Conservation (phyloP, 2,113 vertebrate genomes). For the Erythrocercus mccallii region DNA sequence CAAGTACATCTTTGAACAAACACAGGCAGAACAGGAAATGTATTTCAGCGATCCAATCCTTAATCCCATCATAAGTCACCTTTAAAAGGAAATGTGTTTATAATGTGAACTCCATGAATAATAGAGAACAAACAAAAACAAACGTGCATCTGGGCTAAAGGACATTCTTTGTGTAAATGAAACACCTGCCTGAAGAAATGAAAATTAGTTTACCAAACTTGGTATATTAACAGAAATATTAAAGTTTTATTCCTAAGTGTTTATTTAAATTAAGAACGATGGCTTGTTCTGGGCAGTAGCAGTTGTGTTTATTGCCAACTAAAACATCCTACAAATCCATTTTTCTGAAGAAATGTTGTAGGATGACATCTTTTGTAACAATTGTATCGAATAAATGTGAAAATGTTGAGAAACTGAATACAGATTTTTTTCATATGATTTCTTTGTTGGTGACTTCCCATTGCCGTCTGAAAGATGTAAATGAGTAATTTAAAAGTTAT, state of each 20-base stretch:
- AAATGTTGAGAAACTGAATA: neutral
- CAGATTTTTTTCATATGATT: neutral
- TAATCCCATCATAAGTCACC: neutral
- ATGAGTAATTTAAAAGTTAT: neutral
- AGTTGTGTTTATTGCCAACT: conserved; percentile 1
- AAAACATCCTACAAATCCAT: neutral
- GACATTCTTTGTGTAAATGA: conserved; percentile 13
- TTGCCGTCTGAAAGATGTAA: neutral
- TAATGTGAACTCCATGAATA: neutral
- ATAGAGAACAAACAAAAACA: conserved; percentile 19
- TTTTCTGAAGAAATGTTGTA: neutral
- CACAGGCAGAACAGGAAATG: neutral
- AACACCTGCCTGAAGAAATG: conserved; percentile 19
- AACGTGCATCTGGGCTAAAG: neutral
- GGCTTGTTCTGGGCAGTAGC: neutral
- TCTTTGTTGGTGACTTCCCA: neutral
- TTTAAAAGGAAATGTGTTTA: conserved; percentile 19
- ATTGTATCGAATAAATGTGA: neutral
- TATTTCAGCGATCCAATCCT: neutral
- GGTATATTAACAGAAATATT: neutral
- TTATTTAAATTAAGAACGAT: conserved; percentile 13
- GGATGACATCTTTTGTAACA: neutral
- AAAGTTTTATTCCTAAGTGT: neutral
- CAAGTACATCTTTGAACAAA: neutral
- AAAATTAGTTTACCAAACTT: neutral